A percentile compares a stretch with the other conserved stretches of the same genome.
Evolutionary conservation across 2,113 vertebrate genomes (phyloP).

Genomic region (Cyphomyrus discorhynchus): DNA sequence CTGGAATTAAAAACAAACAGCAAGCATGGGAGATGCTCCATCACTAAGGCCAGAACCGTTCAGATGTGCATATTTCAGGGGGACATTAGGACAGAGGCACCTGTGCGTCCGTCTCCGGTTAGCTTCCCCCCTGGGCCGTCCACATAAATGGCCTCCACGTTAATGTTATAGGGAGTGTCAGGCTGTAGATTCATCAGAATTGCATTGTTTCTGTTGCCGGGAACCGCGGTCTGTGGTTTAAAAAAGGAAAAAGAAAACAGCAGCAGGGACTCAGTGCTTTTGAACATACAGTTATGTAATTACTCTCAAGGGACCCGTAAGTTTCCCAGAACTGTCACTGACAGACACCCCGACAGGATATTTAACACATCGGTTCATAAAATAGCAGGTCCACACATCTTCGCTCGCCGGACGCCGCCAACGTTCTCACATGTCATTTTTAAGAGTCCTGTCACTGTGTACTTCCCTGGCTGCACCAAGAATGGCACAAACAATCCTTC

Average conservation of each 20-base stretch:
- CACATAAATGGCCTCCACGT: constrained; percentile 78
- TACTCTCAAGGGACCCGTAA: background rate
- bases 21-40: background rate
- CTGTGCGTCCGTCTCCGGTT: constrained; percentile 79
- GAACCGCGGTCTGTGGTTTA: constrained; percentile 71
- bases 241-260: background rate
- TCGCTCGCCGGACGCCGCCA: background rate
- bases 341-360: background rate
- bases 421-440: background rate
- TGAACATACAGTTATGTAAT: background rate
- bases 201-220: constrained; percentile 88
- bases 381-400: background rate
- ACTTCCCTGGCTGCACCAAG: background rate
- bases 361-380: background rate
- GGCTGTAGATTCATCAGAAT: constrained; percentile 74
- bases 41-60: background rate
- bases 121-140: constrained; percentile 81
- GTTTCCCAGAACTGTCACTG: background rate
- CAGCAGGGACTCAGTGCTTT: background rate
- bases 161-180: constrained; percentile 91
- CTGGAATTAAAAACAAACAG: background rate
- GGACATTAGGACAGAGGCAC: constrained; percentile 45
- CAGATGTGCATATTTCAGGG: background rate
- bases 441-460: background rate
- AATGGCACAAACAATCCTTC: background rate